Base-by-base conservation (phyloP, 92 coral and sea anemone species). In the Plumapathes pennacea region DNA sequence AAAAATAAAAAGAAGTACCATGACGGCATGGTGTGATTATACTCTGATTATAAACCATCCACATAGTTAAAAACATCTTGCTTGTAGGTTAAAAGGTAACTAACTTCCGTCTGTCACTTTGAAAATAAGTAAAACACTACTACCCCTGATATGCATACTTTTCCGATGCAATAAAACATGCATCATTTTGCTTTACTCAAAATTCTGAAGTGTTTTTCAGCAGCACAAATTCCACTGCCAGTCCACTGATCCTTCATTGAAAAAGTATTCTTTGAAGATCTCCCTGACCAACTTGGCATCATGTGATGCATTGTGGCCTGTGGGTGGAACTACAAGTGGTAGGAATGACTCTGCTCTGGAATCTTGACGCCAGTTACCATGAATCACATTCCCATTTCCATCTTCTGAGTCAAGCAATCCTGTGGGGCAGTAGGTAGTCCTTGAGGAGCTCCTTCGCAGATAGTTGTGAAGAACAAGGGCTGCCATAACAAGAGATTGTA, bases 161-260 rank as follows among this genome's bases (percentile, higher is more conserved):
- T n/a, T n/a, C n/a, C n/a, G n/a, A n/a, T n/a, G n/a, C n/a, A n/a
- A n/a, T n/a, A n/a, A n/a, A n/a, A n/a, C n/a, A n/a, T n/a, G n/a
- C n/a, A 22, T 46, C 2, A 46, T 46, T 31, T 42, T 46, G 22
- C 12, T 28, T 20, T 20, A 13, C 9, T 44, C 25, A 4, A 44
- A 44, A 20, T 44, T 1, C 25, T 20, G n/a, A n/a, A n/a, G n/a
- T n/a, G n/a, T n/a, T n/a, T n/a, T n/a, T n/a, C 1, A 3, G 38
- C 58, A 70, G 50, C 69, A 70, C 32, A 57, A 48, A 29, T 58
- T 58, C 69, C 77, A 70, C 29, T 70, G 77, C 77, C 77, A 70
- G 37, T 70, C 77, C 57, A 57, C 77, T 57, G 77, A 57, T 57
- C 77, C 77, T 70, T 70, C 69, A 70, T 36, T 60, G 28, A 58